Evolutionary conservation across 2,113 vertebrate genomes (phyloP), one percentile per base, ranked within the genome.

Genomic region (Chionis minor): DNA sequence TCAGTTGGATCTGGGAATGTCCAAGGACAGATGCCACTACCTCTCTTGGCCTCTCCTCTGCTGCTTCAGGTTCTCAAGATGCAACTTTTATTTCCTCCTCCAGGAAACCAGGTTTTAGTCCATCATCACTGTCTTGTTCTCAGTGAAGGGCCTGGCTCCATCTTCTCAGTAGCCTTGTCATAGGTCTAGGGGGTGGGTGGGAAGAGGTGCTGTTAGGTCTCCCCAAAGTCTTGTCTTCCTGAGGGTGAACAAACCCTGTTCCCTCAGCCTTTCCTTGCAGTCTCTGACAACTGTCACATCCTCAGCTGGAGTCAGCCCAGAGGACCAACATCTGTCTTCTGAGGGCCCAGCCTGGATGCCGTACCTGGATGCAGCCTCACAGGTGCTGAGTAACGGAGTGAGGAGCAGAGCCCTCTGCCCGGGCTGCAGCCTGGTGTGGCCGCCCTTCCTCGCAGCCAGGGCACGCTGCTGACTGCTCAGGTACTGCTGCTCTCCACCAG

Each of bases 331-430:
- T 14, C 19, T 69, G 0, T 19, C 18, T 63, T 19, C 30, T 27
- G 27, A 28, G 44, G n/a, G n/a, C 26, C 56, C 42, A 69, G 52
- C 21, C 51, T 71, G 55, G 23, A 17, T 70, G 44, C 14, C 8
- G 14, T 35, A 8, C 22, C 32, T 74, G 44, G 45, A 32, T 59
- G 11, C 23, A 17, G 45, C 59, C 14, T 84, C 35, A 28, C 30
- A 23, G 28, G 49, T 8, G 42, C 42, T 38, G 40, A 61, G 35
- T 61, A 21, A 59, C 38, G 30, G 38, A 40, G 33, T 51, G 75
- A 62, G 8, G 23, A 42, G 54, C 19, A 4, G 7, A 5, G 24
- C 10, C 27, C 33, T 63, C 10, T 16, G 15, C 0, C 0, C 26
- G 23, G 72, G 33, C 58, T 17, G 33, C 19, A 21, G 11, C 12